Percentiles rank a stretch among this genome's conserved stretches.
Evolutionary conservation across 2,888 invertebrate species (phyloP).

Genomic region (Ophion ventricosus): DNA sequence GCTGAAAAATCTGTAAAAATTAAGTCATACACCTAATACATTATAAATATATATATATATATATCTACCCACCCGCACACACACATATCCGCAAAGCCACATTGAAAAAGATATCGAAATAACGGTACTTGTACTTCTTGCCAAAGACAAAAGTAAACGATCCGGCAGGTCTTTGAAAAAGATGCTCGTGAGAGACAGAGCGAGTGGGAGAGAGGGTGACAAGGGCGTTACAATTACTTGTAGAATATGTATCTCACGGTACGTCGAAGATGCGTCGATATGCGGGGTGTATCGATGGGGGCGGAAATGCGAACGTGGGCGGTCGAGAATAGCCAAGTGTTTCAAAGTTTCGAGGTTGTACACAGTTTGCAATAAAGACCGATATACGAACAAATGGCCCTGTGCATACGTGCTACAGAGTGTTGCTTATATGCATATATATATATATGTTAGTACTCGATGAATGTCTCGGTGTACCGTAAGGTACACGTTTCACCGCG

Average conservation of each 20-base stretch:
- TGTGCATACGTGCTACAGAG: not conserved
- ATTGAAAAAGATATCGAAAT: slow-evolving; percentile 3
- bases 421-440: not conserved
- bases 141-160: slow-evolving; percentile 41
- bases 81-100: too few species aligned
- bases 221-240: slow-evolving; percentile 55
- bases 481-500: slow-evolving; percentile 58
- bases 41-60: not conserved
- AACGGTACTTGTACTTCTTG: slow-evolving; percentile 51
- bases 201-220: slow-evolving; percentile 2
- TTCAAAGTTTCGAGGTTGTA: slow-evolving; percentile 24
- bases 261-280: slow-evolving; percentile 42
- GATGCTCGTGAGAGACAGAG: slow-evolving; percentile 4
- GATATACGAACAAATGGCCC: not conserved
- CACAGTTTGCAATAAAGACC: slow-evolving; percentile 26
- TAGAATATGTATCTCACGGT: slow-evolving; percentile 39
- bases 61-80: not conserved
- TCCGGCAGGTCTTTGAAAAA: slow-evolving; percentile 20
- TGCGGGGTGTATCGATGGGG: slow-evolving; percentile 73
- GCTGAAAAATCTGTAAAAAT: too few species aligned
- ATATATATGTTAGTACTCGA: slow-evolving; percentile 29
- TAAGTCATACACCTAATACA: too few species aligned
- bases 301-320: slow-evolving; percentile 79
- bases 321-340: slow-evolving; percentile 67
- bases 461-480: slow-evolving; percentile 58